Evolutionary conservation across 2,888 invertebrate genomes (phyloP).

Genomic region (Ceramica pisi): DNA sequence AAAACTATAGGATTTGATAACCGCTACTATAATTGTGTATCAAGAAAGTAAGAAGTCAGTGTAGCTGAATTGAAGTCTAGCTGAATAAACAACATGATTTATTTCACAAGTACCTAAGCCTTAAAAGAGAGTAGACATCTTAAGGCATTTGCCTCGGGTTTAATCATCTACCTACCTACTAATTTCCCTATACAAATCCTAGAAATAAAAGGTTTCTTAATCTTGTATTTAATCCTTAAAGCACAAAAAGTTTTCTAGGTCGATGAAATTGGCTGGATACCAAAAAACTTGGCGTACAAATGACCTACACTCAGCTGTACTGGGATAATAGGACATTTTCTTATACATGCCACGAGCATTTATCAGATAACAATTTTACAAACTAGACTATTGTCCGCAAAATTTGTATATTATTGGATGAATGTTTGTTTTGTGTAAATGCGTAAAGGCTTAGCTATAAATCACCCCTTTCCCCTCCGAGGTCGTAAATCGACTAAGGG

Average conservation of each 20-base stretch:
- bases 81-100: too few species aligned
- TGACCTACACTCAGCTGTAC: constrained; percentile 7
- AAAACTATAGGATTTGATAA: too few species aligned
- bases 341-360: constrained; percentile 1
- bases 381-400: not conserved
- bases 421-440: constrained; percentile 10
- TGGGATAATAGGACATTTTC: constrained; percentile 6
- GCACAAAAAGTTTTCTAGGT: constrained; percentile 16
- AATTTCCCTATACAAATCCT: not conserved
- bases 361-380: not conserved
- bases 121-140: too few species aligned
- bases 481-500: constrained; percentile 30
- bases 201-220: not conserved
- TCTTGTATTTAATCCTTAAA: not conserved
- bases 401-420: constrained; percentile 4
- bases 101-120: too few species aligned
- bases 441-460: constrained; percentile 2
- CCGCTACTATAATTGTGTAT: too few species aligned
- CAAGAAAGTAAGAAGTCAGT: too few species aligned
- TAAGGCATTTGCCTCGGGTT: too few species aligned
- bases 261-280: constrained; percentile 13
- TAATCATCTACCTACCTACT: too few species aligned
- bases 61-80: too few species aligned
- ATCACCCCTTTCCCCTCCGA: not conserved
- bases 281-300: constrained; percentile 19